Evolutionary conservation across 2,113 vertebrate genomes (phyloP).

Genomic region (Mesoclemmys tuberculata): DNA sequence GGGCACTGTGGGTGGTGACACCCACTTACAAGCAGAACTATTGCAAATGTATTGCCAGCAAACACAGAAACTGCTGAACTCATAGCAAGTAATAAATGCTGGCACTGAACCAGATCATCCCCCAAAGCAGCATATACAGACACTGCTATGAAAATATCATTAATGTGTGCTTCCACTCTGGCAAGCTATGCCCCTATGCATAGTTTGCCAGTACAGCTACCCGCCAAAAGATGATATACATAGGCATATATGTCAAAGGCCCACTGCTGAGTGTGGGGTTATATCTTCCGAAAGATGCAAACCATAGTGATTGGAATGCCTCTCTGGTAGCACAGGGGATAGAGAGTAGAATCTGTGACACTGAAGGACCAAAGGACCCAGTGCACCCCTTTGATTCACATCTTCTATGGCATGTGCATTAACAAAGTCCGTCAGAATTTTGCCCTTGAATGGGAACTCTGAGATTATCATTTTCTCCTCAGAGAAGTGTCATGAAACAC

Average conservation of each 20-base stretch:
- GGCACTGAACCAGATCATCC: background rate
- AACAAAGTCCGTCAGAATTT: background rate
- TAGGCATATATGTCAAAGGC: background rate
- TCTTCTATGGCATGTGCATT: background rate
- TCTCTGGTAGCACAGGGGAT: background rate
- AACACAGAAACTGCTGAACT: fast-evolving
- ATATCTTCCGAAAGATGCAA: background rate
- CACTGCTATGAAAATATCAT: background rate
- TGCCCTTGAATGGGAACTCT: background rate
- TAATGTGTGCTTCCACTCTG: fast-evolving
- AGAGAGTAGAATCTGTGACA: background rate
- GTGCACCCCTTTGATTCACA: background rate
- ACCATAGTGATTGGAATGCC: fast-evolving
- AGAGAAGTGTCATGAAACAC: background rate
- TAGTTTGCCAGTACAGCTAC: background rate
- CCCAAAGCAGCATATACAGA: background rate
- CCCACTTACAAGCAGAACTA: background rate
- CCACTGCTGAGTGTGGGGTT: background rate
- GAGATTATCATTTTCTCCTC: background rate
- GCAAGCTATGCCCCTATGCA: background rate
- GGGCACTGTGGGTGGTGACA: background rate
- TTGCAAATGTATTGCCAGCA: background rate
- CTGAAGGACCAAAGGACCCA: background rate
- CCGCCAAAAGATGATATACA: fast-evolving
- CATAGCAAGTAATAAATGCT: background rate